Evolutionary conservation across 2,888 invertebrate genomes (phyloP).

Genomic region (Watsonalla binaria): DNA sequence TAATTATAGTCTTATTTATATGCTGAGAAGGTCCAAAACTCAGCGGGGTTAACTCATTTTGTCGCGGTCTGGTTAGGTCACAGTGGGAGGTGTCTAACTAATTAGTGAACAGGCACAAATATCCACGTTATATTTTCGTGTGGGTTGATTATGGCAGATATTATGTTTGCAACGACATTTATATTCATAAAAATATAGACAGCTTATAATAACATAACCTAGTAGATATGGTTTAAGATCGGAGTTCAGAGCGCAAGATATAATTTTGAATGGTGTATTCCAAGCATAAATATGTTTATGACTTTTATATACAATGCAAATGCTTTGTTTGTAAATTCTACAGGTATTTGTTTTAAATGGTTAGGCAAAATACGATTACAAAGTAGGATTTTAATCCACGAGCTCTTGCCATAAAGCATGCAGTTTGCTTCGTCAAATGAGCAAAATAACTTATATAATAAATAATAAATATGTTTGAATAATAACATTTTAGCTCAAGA

Average conservation of each 20-base stretch:
- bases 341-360: too few species aligned
- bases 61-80: constrained; percentile 29
- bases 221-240: neutral
- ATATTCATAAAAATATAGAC: neutral
- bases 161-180: constrained; percentile 1
- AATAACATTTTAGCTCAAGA: too few species aligned
- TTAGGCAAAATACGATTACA: too few species aligned
- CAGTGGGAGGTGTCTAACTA: constrained; percentile 41
- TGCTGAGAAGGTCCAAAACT: constrained; percentile 16
- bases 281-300: too few species aligned
- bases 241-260: neutral
- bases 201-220: neutral
- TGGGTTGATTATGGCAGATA: constrained; percentile 10
- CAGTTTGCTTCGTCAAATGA: too few species aligned
- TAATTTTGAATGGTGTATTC: too few species aligned
- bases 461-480: too few species aligned
- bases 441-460: too few species aligned
- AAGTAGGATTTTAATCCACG: too few species aligned
- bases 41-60: constrained; percentile 35
- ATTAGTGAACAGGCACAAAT: constrained; percentile 31
- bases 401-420: too few species aligned
- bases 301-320: too few species aligned
- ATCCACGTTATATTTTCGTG: constrained; percentile 11
- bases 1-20: constrained; percentile 2
- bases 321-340: too few species aligned